Conservation (phyloP, 2,113 vertebrate species). For the Ptychochromis oligacanthus region DNA sequence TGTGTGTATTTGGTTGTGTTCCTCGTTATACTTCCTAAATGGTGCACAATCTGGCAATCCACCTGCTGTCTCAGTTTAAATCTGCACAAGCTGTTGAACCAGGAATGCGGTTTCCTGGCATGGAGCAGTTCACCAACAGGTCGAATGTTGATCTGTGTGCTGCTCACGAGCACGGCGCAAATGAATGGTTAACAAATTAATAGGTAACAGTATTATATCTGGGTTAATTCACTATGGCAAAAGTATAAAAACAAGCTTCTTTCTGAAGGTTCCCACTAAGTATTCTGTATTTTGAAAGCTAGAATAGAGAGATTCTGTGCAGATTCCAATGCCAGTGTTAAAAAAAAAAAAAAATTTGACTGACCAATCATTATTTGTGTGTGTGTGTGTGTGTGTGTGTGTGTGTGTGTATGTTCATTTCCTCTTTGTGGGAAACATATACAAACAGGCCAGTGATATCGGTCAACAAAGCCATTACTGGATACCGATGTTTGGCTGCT, state of each 20-base stretch:
- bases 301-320: too few relatives aligned
- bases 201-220: not conserved
- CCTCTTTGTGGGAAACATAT: too few relatives aligned
- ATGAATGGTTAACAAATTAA: not conserved
- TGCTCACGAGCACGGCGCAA: not conserved
- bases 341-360: too few relatives aligned
- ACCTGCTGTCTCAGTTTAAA: slow-evolving; percentile 39
- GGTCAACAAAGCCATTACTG: too few relatives aligned
- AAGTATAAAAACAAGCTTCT: not conserved
- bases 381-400: too few relatives aligned
- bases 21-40: slow-evolving; percentile 3
- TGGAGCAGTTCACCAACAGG: not conserved
- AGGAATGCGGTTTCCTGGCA: slow-evolving; percentile 40
- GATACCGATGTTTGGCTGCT: too few relatives aligned
- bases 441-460: too few relatives aligned
- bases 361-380: too few relatives aligned
- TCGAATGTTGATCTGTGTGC: not conserved
- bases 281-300: too few relatives aligned
- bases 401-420: too few relatives aligned
- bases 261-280: too few relatives aligned
- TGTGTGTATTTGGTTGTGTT: not conserved
- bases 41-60: slow-evolving; percentile 29
- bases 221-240: slow-evolving; percentile 19
- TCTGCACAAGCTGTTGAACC: slow-evolving; percentile 18
- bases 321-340: too few relatives aligned